Conservation (phyloP, 2,888 invertebrate genomes). For the Eupeodes latifasciatus region DNA sequence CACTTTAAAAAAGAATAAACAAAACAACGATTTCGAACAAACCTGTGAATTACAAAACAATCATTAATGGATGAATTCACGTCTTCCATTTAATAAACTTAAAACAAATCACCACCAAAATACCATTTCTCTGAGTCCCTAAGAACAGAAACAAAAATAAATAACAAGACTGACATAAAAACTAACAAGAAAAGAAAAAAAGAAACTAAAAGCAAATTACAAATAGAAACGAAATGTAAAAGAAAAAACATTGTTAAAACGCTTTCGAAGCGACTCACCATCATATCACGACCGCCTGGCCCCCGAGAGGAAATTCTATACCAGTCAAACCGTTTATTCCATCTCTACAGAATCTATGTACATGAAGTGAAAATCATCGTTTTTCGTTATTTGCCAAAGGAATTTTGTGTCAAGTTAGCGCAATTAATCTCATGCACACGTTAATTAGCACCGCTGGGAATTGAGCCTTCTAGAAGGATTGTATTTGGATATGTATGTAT, state of each 20-base stretch:
- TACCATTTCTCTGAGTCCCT: not conserved
- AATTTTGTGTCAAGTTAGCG: constrained; percentile 76
- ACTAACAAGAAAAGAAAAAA: constrained; percentile 14
- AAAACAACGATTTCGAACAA: not conserved
- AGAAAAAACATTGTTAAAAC: not conserved
- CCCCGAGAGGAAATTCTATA: not conserved
- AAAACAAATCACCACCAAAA: not conserved
- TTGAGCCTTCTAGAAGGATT: constrained; percentile 73
- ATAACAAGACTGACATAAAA: constrained; percentile 12
- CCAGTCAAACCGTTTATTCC: constrained; percentile 5
- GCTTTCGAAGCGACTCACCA: constrained; percentile 15
- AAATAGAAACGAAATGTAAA: constrained; percentile 14
- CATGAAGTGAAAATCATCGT: constrained; percentile 71
- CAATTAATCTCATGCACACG: constrained; percentile 79
- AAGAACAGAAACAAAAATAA: not conserved
- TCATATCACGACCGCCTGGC: not conserved
- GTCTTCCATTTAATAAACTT: not conserved
- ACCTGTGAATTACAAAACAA: not conserved
- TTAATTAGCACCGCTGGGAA: constrained; percentile 84
- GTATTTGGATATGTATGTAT: not conserved
- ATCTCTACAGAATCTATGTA: constrained; percentile 13
- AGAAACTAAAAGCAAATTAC: not conserved
- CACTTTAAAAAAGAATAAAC: not conserved
- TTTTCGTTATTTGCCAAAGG: constrained; percentile 70
- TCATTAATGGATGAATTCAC: not conserved